A percentile compares a stretch with the other conserved stretches of the same genome.
phyloP scores from a whole-genome alignment of 2,888 invertebrate species.

The Coecobrya sp. region DNA sequence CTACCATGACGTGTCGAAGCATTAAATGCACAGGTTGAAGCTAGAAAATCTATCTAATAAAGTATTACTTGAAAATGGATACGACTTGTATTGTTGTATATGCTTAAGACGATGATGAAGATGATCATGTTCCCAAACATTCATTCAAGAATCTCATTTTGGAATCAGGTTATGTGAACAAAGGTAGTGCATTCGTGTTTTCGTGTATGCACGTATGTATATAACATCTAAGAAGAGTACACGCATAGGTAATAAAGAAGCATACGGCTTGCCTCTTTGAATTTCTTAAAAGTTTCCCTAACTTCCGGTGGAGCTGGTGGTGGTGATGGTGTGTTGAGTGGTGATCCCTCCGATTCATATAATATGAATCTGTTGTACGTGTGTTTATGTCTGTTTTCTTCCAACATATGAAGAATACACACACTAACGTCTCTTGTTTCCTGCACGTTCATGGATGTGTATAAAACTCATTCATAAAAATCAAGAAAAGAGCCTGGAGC shows the following conservation, averaged over 20 bases:
- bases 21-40: slow-evolving; percentile 60
- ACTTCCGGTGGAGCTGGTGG: slow-evolving; percentile 82
- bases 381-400: slow-evolving; percentile 54
- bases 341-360: slow-evolving; percentile 48
- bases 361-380: slow-evolving; percentile 57
- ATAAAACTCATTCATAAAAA: slow-evolving; percentile 85
- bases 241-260: not conserved
- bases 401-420: slow-evolving; percentile 44
- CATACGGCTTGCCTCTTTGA: slow-evolving; percentile 51
- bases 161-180: slow-evolving; percentile 66
- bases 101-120: slow-evolving; percentile 37
- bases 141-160: slow-evolving; percentile 57
- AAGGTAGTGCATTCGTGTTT: slow-evolving; percentile 45
- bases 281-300: slow-evolving; percentile 71
- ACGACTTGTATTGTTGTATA: slow-evolving; percentile 42
- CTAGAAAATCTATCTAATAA: not conserved
- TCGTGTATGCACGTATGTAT: not conserved
- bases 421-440: slow-evolving; percentile 41
- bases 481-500: slow-evolving; percentile 82
- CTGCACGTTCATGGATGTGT: slow-evolving; percentile 26
- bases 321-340: too few species aligned
- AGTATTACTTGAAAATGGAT: slow-evolving; percentile 52
- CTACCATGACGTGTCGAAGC: slow-evolving; percentile 59
- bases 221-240: not conserved
- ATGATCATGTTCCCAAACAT: slow-evolving; percentile 66